Percentiles rank a stretch among this genome's conserved stretches.
phyloP scores from a whole-genome alignment of 2,113 vertebrate genomes.

The Dipodomys stephensi region DNA sequence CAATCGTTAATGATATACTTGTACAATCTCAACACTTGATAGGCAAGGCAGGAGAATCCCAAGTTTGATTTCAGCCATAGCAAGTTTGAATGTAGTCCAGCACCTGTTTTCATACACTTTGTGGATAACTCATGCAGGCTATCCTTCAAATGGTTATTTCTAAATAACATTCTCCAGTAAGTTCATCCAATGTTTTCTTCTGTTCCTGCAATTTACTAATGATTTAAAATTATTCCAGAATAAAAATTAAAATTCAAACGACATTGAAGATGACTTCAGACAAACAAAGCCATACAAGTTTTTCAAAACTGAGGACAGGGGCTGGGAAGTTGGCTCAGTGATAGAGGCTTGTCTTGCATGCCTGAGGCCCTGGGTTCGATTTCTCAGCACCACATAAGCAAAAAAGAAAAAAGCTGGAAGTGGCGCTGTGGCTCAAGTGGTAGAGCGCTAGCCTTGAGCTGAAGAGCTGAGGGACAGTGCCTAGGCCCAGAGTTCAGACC shows the following conservation, averaged over 20 bases:
- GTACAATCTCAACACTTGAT: not conserved
- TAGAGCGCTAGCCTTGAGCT: too few relatives aligned
- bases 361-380: too few relatives aligned
- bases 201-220: conserved; percentile 17
- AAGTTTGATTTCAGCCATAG: not conserved
- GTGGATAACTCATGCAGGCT: not conserved
- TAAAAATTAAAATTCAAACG: not conserved
- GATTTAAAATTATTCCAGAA: conserved; percentile 37
- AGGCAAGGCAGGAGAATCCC: not conserved
- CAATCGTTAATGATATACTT: not conserved
- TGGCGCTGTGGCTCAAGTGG: too few relatives aligned
- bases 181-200: not conserved
- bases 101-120: not conserved
- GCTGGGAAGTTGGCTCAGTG: too few relatives aligned
- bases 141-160: not conserved
- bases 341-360: too few relatives aligned
- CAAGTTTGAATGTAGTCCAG: not conserved
- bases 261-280: not conserved
- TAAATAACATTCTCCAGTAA: not conserved
- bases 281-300: conserved; percentile 25
- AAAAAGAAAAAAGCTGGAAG: too few relatives aligned
- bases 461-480: too few relatives aligned
- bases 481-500: too few relatives aligned
- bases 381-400: too few relatives aligned
- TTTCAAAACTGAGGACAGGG: conserved; percentile 47